Base-by-base conservation (phyloP, 2,797 vertebrate species). In the Xerus rutilus region DNA sequence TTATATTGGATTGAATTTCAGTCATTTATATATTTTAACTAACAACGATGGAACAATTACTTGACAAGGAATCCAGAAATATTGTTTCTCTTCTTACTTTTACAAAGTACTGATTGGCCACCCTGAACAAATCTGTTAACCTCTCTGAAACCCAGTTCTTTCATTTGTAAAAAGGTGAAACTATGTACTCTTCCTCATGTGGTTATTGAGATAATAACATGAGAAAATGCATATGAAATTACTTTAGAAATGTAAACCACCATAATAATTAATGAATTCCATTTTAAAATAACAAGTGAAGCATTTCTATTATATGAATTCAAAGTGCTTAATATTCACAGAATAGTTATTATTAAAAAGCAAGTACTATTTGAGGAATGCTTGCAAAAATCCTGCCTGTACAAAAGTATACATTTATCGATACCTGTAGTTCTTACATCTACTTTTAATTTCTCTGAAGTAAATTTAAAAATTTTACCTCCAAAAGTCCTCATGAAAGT, bases 201-300 rank as follows among this genome's bases (percentile, higher is more conserved):
- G 69, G 64, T 64, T 94, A 57, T 47, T 94, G 84, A 96, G 65
- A 94, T 89, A 97, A 83, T 79, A 94, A 91, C 70, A 72, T 47
- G 45, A 94, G 77, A 79, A 96, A 93, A 86, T 93, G 35, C 30
- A 74, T 57, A 70, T 43, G 25, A 96, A 97, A 95, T 96, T 95
- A 92, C 32, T 49, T 94, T 91, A 91, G 76, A 86, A 90, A 91
- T 83, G 82, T 89, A 94, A 96, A 86, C 62, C 74, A 92, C 47
- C 28, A 35, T 83, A 93, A 92, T 81, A 90, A 96, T 96, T 86
- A 96, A 94, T 69, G 21, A 90, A 89, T 74, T 95, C 35, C 14
- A 91, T 92, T 95, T 95, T 89, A 32, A 94, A 86, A 77, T 87
- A 93, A 85, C 86, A 96, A 88, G 21, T 39, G 25, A 95, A 89